Evolutionary conservation across 1,140 invertebrate genomes (phyloP), one percentile per base, ranked within the genome.

Genomic region (Drosophila willistoni): DNA sequence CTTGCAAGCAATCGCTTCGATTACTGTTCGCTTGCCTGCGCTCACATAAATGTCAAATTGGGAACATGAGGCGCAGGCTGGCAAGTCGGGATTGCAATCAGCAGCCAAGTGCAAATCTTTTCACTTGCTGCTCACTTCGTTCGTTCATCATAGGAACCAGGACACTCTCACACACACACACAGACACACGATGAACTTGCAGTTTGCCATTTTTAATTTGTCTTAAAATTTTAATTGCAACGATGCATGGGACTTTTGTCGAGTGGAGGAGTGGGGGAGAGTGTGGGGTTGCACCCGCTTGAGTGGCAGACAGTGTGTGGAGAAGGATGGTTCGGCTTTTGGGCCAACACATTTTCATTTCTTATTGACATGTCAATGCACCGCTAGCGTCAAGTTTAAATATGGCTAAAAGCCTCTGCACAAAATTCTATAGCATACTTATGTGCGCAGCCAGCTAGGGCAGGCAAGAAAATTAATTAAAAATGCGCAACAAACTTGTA

Each of bases 221-320:
- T 82, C 79, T 82, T 86, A 73, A 79, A 72, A 87, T 83, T 79
- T 86, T 87, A 86, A 86, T 86, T 81, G 84, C 84, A 72, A 73
- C 67, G 56, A 60, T 42, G 44, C 60, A 41, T 39, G 61, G 12
- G 56, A 12, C 17, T 13, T 12, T 5, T 4, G 12, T 10, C 2
- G 36, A 13, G 9, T 4, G 2, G 2, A 1, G 2, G 36, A 12
- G 7, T 1, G 7, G 17, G 44, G 9, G 44, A 22, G 19, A 2
- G 19, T 17, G 17, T 7, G 1, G 34, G 7, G 34, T 34, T 34
- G 9, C 44, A 12, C 9, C 12, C 4, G 44, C 17, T 22, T 51
- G 44, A 12, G 17, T 51, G 17, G 36, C 36, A 39, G 36, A 39
- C 4, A 7, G 42, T 19, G 44, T 14, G 41, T 5, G 5, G 42